Conservation (phyloP, 2,888 invertebrate genomes). For the Lomographa bimaculata region DNA sequence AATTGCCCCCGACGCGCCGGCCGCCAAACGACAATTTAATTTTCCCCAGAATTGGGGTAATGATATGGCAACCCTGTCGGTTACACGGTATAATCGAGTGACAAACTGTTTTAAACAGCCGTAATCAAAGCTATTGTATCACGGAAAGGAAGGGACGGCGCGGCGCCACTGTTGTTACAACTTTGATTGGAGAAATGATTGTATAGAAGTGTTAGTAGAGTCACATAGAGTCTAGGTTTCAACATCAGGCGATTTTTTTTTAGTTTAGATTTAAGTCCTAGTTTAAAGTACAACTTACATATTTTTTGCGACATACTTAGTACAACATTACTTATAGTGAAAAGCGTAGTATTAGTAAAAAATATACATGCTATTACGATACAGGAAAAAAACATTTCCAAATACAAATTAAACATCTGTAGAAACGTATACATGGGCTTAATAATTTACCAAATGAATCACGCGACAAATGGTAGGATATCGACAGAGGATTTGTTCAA, state of each 20-base stretch:
- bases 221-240: neutral
- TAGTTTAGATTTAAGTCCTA: no score
- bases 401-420: no score
- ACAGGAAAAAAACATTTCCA: no score
- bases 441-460: no score
- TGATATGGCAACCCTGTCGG: conserved; percentile 66
- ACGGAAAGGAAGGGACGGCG: conserved; percentile 39
- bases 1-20: conserved; percentile 67
- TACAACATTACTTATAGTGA: no score
- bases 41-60: conserved; percentile 66
- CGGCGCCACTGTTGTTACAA: conserved; percentile 37
- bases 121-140: conserved; percentile 51
- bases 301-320: no score
- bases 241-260: neutral
- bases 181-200: conserved; percentile 14
- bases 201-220: conserved; percentile 3
- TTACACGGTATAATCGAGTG: conserved; percentile 76
- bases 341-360: no score
- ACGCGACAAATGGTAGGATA: no score
- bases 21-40: conserved; percentile 73
- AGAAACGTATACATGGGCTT: no score
- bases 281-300: no score
- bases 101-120: conserved; percentile 75
- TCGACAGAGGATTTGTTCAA: no score
- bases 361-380: no score